These are phyloP conservation scores for Gandaritis pyraliata DNA, from an alignment of 2,888 invertebrate species.

Conservation along the genomic window DNA sequence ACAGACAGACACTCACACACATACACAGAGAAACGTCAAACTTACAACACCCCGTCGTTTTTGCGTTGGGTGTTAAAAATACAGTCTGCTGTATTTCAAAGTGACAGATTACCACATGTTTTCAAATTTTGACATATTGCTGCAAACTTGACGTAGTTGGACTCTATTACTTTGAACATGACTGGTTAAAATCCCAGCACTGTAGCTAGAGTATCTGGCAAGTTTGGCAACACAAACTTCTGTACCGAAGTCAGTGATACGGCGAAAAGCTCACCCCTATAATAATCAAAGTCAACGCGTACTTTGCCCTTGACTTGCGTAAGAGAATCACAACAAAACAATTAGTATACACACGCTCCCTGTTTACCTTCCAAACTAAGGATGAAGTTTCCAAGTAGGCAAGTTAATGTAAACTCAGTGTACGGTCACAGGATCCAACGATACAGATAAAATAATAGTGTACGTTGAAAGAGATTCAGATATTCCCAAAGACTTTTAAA, in stretches of 20 bases:
- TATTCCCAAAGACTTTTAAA: background rate
- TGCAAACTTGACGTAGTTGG: too few species aligned
- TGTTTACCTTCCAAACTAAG: constrained; percentile 30
- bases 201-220: too few species aligned
- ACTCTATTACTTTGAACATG: too few species aligned
- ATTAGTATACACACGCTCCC: constrained; percentile 20
- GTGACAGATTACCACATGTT: too few species aligned
- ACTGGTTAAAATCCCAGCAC: too few species aligned
- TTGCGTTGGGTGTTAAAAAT: too few species aligned
- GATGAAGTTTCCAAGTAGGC: constrained; percentile 24
- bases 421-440: constrained; percentile 22
- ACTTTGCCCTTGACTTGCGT: constrained; percentile 11
- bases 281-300: constrained; percentile 8
- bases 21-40: too few species aligned
- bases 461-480: background rate
- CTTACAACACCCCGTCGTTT: too few species aligned
- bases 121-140: too few species aligned
- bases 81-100: too few species aligned
- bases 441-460: constrained; percentile 4
- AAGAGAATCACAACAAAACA: constrained; percentile 25
- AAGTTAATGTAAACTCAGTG: constrained; percentile 28
- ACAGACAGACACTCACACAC: too few species aligned
- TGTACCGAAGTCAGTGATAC: background rate
- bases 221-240: too few species aligned
- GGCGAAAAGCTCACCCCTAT: background rate